A percentile compares a stretch with the other conserved stretches of the same genome.
Evolutionary conservation across 2,797 vertebrate genomes (phyloP).

Genomic region (Merluccius polli): DNA sequence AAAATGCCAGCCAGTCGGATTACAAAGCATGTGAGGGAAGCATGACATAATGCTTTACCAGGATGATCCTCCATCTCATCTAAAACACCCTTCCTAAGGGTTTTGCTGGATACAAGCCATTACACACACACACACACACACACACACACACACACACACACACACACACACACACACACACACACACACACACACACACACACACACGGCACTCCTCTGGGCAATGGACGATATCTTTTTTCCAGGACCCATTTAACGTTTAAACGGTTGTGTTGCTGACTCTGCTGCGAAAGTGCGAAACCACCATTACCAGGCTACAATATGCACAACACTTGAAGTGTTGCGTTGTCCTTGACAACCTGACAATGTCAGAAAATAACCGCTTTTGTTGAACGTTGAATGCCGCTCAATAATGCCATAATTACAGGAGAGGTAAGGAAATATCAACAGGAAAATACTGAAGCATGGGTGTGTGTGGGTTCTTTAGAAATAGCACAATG

Average conservation of each 20-base stretch:
- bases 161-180: not conserved
- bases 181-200: conserved; percentile 10
- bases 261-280: conserved; percentile 26
- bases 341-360: conserved; percentile 50
- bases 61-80: conserved; percentile 29
- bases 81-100: conserved; percentile 11
- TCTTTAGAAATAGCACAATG: not conserved
- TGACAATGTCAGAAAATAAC: conserved; percentile 29
- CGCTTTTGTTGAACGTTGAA: not conserved
- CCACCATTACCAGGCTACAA: conserved; percentile 9
- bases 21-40: not conserved
- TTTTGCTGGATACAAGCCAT: conserved; percentile 40
- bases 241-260: conserved; percentile 37
- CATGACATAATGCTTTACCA: conserved; percentile 37
- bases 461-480: not conserved
- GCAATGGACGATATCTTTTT: conserved; percentile 25
- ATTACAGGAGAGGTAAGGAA: conserved; percentile 31
- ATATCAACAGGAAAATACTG: conserved; percentile 12
- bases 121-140: conserved; percentile 15
- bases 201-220: conserved; percentile 17
- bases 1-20: conserved; percentile 14
- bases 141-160: conserved; percentile 9
- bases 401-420: conserved; percentile 30
- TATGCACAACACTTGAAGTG: conserved; percentile 40
- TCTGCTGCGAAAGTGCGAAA: conserved; percentile 1